Conservation (phyloP, 1,140 invertebrate genomes). For the Bombus turneri region DNA sequence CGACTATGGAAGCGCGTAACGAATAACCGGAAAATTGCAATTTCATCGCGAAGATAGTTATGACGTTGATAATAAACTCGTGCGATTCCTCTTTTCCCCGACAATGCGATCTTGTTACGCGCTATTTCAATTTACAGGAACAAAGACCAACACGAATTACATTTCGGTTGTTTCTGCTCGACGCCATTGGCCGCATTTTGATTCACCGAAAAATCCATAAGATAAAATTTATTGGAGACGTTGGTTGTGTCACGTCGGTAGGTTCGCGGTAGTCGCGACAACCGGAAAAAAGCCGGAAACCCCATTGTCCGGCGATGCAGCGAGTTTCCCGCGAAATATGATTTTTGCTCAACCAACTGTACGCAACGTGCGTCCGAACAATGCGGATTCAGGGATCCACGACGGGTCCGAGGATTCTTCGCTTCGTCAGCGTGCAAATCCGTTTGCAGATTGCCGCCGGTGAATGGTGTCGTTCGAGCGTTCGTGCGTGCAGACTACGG, state of each 20-base stretch:
- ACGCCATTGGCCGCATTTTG: neutral
- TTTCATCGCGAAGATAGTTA: too few relatives aligned
- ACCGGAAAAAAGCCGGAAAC: conserved; percentile 52
- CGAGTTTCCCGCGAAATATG: conserved; percentile 65
- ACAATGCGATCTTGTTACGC: too few relatives aligned
- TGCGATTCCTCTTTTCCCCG: too few relatives aligned
- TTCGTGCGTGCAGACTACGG: neutral
- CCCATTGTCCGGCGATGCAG: conserved; percentile 53
- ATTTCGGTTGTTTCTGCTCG: neutral
- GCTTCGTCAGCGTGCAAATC: conserved; percentile 30
- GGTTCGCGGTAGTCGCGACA: too few relatives aligned
- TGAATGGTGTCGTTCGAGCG: conserved; percentile 8
- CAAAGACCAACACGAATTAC: too few relatives aligned
- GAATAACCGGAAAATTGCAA: too few relatives aligned
- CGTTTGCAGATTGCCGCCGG: conserved; percentile 7
- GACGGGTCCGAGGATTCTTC: conserved; percentile 29
- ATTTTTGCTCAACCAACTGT: conserved; percentile 60
- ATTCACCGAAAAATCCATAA: conserved; percentile 2
- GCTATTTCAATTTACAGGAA: too few relatives aligned
- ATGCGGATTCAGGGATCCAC: conserved; percentile 35
- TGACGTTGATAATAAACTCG: too few relatives aligned
- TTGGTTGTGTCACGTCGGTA: neutral
- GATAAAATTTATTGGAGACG: conserved; percentile 59
- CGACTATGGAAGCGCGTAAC: too few relatives aligned
- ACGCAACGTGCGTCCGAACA: conserved; percentile 33